phyloP scores from a whole-genome alignment of 2,113 vertebrate species.

The Strigops habroptila region DNA sequence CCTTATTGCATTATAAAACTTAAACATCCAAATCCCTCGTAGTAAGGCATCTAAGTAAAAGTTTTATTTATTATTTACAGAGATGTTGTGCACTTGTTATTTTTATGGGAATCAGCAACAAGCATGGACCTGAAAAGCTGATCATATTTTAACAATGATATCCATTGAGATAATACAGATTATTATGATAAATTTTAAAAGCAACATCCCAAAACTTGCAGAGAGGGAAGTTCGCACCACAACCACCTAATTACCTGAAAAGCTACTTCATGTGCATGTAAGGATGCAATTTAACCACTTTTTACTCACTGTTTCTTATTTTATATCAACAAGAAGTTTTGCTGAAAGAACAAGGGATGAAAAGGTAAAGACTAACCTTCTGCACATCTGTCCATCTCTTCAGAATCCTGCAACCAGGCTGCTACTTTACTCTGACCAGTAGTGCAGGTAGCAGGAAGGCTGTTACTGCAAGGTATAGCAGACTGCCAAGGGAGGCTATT shows the following conservation, averaged over 20 bases:
- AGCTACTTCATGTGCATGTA: not conserved
- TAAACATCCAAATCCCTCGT: not conserved
- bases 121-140: not conserved
- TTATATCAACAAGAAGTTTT: not conserved
- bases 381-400: conserved; percentile 98
- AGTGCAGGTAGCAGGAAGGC: conserved; percentile 90
- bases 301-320: not conserved
- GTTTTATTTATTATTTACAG: not conserved
- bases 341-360: not conserved
- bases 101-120: not conserved
- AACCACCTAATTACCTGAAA: not conserved
- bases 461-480: conserved; percentile 79
- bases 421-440: conserved; percentile 95
- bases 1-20: not conserved
- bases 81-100: not conserved
- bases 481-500: conserved; percentile 81
- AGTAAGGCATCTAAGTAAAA: not conserved
- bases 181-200: not conserved
- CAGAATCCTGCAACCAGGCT: conserved; percentile 95
- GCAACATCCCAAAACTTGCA: not conserved
- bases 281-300: not conserved
- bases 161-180: not conserved
- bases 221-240: not conserved
- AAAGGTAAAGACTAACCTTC: conserved; percentile 80
- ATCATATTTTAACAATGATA: not conserved